These are phyloP conservation scores for Thecophora atra DNA, from an alignment of 2,888 invertebrate species.

Conservation along the genomic window DNA sequence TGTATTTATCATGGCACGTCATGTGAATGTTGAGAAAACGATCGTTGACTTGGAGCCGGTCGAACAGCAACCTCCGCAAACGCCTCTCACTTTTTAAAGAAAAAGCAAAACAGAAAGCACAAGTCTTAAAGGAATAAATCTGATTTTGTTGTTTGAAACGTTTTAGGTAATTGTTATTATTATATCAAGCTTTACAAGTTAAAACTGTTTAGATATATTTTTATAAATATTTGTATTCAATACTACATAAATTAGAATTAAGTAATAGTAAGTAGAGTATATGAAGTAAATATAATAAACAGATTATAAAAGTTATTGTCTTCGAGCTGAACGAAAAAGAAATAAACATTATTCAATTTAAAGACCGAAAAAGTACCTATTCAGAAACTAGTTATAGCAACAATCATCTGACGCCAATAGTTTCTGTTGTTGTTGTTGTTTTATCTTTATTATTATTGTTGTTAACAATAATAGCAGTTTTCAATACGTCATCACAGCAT, in stretches of 20 bases:
- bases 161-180: conserved; percentile 1
- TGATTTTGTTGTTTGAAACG: conserved; percentile 1
- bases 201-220: too few species aligned
- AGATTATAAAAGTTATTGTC: not conserved
- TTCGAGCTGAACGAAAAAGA: not conserved
- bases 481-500: conserved; percentile 1
- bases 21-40: too few species aligned
- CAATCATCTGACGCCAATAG: not conserved
- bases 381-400: not conserved
- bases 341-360: not conserved
- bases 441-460: too few species aligned
- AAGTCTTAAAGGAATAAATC: conserved; percentile 20
- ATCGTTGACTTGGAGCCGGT: too few species aligned
- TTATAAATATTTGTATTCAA: not conserved
- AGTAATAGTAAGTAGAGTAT: not conserved
- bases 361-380: not conserved
- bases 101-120: conserved; percentile 25
- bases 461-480: not conserved
- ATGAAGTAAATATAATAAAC: not conserved
- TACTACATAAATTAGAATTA: not conserved
- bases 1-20: too few species aligned
- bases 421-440: too few species aligned
- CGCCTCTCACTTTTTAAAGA: conserved; percentile 43
- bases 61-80: conserved; percentile 32
- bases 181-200: not conserved